Evolutionary conservation across 2,113 vertebrate species (phyloP), one percentile per base, ranked within the genome.

Genomic region (Aviceda subcristata): DNA sequence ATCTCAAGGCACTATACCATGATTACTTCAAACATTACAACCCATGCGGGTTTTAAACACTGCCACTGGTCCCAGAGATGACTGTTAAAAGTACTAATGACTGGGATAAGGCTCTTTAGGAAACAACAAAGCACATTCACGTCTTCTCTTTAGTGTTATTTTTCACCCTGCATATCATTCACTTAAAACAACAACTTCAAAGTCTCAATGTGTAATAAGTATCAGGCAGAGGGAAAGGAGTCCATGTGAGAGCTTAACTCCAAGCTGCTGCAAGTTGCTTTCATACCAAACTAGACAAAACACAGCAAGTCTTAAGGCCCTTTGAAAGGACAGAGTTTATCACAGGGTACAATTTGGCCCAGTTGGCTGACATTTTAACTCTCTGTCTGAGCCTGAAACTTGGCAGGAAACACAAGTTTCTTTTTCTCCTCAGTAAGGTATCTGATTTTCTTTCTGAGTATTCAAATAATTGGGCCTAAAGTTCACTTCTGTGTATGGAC

Each of bases 281-380:
- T 92, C 76, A 68, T 39, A 79, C 19, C 38, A 67, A 90, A 66
- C 29, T 26, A 85, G 59, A 51, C 39, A 82, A 79, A 90, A 74
- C 24, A 53, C 38, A 81, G 51, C 27, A 67, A 85, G 48, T n/a
- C 55, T 60, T 72, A 55, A 38, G 15, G 64, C 22, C 53, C 67
- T 76, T 48, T 36, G 13, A 75, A 73, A 83, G 12, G 56, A 16
- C 32, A 81, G 39, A 84, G 91, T 89, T 97, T 96, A 97, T 94
- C 88, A 1, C n/a, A 87, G 77, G 89, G 59, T 96, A 69, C 4
- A 1, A 48, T 59, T 85, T 94, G 55, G 62, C 93, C 87, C 92
- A 91, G n/a, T 71, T 96, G 91, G 79, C 87, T 80, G 63, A 88
- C 73, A 64, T 82, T 94, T 92, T 72, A 92, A 63, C 23, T 91